Evolutionary conservation across 1,140 invertebrate species (phyloP), one percentile per base, ranked within the genome.

Genomic region (Homalodisca vitripennis): DNA sequence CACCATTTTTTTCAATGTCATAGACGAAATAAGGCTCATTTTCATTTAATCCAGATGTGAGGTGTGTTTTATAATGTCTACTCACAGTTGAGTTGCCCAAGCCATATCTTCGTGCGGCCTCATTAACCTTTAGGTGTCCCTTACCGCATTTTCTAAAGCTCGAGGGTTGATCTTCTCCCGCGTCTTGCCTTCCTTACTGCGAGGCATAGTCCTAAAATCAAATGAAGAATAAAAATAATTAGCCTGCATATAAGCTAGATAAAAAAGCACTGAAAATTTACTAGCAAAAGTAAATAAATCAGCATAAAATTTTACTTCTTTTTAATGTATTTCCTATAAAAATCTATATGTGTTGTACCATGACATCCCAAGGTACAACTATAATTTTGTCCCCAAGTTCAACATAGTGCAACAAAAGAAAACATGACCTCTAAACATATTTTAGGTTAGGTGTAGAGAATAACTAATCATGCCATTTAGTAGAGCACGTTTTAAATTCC

Each of bases 321-420:
- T 51, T 3, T 3, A 41, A 41, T 10, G 17, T 10, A n/a, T n/a
- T n/a, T n/a, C n/a, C n/a, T n/a, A n/a, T n/a, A n/a, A n/a, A n/a
- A n/a, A n/a, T n/a, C n/a, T 10, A 51, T 51, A 51, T 51, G 48
- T 51, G 48, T 51, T 51, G 48, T 51, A 51, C 48, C 48, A 20
- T 51, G 48, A 51, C 14, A 51, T 51, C 48, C 48, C 48, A 51
- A 51, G 48, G 6, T 51, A 51, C 48, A 51, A 51, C 48, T 6
- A 10, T 20, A 51, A 51, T 51, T 3, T 51, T 51, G 48, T 51
- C 48, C 48, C 48, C 17, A 51, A 22, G 48, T 51, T 20, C 48
- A 51, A 51, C 48, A 6, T n/a, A 20, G 17, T 12, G 48, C 48
- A 51, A 10, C 17, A 51, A 3, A 51, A 3, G n/a, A 51, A 51